Evolutionary conservation across 2,797 vertebrate genomes (phyloP).

Genomic region (Holocentrus rufus): DNA sequence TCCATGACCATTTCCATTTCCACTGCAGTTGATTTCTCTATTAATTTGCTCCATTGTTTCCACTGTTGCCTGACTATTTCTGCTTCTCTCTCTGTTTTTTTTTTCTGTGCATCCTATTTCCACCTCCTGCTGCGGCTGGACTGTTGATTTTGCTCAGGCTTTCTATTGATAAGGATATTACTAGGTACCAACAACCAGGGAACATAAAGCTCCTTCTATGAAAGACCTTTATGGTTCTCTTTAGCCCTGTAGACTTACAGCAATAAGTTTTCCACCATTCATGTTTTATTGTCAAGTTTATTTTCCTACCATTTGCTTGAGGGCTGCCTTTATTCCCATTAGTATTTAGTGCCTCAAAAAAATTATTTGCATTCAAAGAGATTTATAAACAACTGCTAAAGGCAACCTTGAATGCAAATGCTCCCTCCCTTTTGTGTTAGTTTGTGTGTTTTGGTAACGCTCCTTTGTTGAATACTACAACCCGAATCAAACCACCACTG

Average conservation of each 20-base stretch:
- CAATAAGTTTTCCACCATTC: slow-evolving; percentile 46
- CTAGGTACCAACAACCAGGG: slow-evolving; percentile 91
- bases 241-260: slow-evolving; percentile 61
- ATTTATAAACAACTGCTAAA: slow-evolving; percentile 33
- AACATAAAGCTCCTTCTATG: slow-evolving; percentile 81
- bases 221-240: slow-evolving; percentile 78
- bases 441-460: slow-evolving; percentile 43
- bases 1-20: slow-evolving; percentile 63
- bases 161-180: slow-evolving; percentile 99
- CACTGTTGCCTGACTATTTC: slow-evolving; percentile 76
- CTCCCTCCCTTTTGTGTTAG: slow-evolving; percentile 14
- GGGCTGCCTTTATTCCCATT: slow-evolving; percentile 47
- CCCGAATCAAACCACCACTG: slow-evolving; percentile 11
- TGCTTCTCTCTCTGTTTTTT: slow-evolving; percentile 68
- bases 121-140: slow-evolving; percentile 83
- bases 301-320: slow-evolving; percentile 51
- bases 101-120: slow-evolving; percentile 64
- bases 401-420: slow-evolving; percentile 51
- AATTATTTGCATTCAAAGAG: not conserved
- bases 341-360: not conserved
- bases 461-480: not conserved
- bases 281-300: slow-evolving; percentile 28
- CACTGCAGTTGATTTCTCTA: slow-evolving; percentile 51
- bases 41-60: slow-evolving; percentile 71
- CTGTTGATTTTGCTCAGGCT: slow-evolving; percentile 91